Evolutionary conservation across 2,797 vertebrate genomes (phyloP).

Genomic region (Miichthys miiuy): DNA sequence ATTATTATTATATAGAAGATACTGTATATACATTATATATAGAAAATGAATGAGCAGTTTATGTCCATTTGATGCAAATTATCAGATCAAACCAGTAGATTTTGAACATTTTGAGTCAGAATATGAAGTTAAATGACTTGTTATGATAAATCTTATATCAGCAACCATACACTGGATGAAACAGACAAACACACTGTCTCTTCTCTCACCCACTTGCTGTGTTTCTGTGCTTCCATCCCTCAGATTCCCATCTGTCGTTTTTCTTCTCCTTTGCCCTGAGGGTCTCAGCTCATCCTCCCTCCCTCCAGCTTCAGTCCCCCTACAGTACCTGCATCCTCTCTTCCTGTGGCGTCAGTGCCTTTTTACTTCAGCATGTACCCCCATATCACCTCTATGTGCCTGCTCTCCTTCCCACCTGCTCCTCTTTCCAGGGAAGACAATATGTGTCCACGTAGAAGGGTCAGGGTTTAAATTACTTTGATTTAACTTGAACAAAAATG

Average conservation of each 20-base stretch:
- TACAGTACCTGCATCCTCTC: slow-evolving; percentile 32
- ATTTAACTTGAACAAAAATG: slow-evolving; percentile 10
- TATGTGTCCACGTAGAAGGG: slow-evolving; percentile 17
- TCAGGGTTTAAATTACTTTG: slow-evolving; percentile 19
- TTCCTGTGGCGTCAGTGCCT: slow-evolving; percentile 28
- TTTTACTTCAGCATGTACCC: slow-evolving; percentile 16
- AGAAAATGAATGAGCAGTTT: neutral
- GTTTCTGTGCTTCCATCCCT: slow-evolving; percentile 63
- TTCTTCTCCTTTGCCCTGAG: slow-evolving; percentile 63
- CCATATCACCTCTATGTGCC: slow-evolving; percentile 15
- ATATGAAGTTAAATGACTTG: slow-evolving; percentile 26
- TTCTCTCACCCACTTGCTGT: slow-evolving; percentile 36
- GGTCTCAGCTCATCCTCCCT: slow-evolving; percentile 50
- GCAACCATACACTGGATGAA: neutral
- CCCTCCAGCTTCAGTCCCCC: slow-evolving; percentile 33
- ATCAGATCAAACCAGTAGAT: slow-evolving; percentile 29
- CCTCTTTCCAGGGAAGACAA: slow-evolving; percentile 22
- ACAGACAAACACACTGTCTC: slow-evolving; percentile 2
- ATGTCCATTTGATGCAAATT: slow-evolving; percentile 14
- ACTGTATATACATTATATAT: too few species aligned
- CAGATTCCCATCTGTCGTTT: slow-evolving; percentile 69
- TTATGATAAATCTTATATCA: slow-evolving; percentile 31
- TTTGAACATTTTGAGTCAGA: slow-evolving; percentile 24
- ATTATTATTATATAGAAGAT: neutral
- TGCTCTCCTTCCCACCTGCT: slow-evolving; percentile 1